These are phyloP conservation scores for Columba janthina DNA, from an alignment of 2,113 vertebrate species.

Conservation along the genomic window DNA sequence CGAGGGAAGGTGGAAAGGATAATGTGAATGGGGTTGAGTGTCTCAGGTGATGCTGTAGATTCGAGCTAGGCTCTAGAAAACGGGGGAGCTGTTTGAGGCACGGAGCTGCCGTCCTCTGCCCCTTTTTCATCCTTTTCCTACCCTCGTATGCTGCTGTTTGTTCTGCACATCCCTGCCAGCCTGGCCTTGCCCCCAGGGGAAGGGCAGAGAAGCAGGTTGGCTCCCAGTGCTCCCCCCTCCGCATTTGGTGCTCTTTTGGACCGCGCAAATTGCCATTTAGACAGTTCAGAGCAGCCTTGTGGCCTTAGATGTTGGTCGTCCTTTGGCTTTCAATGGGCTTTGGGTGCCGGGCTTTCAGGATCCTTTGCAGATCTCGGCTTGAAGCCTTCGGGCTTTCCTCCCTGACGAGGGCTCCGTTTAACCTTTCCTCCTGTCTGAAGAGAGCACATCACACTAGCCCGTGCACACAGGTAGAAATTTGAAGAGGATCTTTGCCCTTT, in stretches of 20 bases:
- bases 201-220: background rate
- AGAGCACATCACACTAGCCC: conserved; percentile 39
- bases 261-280: background rate
- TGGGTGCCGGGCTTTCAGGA: background rate
- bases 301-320: background rate
- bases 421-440: conserved; percentile 63
- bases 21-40: background rate
- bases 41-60: background rate
- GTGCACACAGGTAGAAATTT: background rate
- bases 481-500: conserved; percentile 59
- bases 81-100: background rate
- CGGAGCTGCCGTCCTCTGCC: background rate
- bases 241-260: background rate
- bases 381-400: background rate
- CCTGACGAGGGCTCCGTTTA: background rate
- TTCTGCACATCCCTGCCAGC: background rate
- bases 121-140: background rate
- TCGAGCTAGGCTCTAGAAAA: background rate
- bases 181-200: background rate
- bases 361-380: background rate
- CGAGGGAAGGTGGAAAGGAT: background rate
- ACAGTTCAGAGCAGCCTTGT: background rate
- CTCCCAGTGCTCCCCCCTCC: background rate
- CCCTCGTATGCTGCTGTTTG: background rate
- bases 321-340: conserved; percentile 8